Evolutionary conservation across 2,888 invertebrate species (phyloP).

Genomic region (Parnassius mnemosyne): DNA sequence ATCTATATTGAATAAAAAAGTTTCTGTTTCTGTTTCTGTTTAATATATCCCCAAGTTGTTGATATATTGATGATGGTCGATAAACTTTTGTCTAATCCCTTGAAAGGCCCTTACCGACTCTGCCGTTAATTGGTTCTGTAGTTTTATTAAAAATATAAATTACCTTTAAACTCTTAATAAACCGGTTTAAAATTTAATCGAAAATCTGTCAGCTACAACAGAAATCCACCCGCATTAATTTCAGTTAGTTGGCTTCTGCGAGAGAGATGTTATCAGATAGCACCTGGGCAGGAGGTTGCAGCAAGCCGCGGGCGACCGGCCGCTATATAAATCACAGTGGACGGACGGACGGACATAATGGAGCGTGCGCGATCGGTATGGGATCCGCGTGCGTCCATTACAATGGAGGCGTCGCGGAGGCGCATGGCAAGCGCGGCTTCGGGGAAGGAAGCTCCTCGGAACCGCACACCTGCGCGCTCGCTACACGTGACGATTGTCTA

Average conservation of each 20-base stretch:
- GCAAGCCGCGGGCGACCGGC: slow-evolving; percentile 22
- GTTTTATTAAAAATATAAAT: too few species aligned
- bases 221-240: neutral
- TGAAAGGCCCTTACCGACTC: too few species aligned
- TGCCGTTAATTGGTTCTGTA: too few species aligned
- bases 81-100: too few species aligned
- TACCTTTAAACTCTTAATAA: too few species aligned
- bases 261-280: neutral
- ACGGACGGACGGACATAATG: slow-evolving; percentile 28
- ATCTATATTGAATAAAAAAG: too few species aligned
- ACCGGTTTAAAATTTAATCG: too few species aligned
- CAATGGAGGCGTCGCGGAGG: slow-evolving; percentile 41
- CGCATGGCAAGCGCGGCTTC: slow-evolving; percentile 41
- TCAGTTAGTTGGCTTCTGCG: slow-evolving; percentile 24
- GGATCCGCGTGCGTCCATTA: slow-evolving; percentile 42
- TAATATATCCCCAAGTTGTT: too few species aligned
- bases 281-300: slow-evolving; percentile 23
- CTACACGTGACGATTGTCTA: slow-evolving; percentile 24
- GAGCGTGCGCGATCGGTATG: slow-evolving; percentile 40
- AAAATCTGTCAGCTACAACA: neutral
- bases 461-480: slow-evolving; percentile 36
- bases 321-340: slow-evolving; percentile 1
- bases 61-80: too few species aligned
- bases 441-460: slow-evolving; percentile 65
- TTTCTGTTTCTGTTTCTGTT: too few species aligned